phyloP scores from a whole-genome alignment of 2,113 vertebrate species.

The Chloebia gouldiae region DNA sequence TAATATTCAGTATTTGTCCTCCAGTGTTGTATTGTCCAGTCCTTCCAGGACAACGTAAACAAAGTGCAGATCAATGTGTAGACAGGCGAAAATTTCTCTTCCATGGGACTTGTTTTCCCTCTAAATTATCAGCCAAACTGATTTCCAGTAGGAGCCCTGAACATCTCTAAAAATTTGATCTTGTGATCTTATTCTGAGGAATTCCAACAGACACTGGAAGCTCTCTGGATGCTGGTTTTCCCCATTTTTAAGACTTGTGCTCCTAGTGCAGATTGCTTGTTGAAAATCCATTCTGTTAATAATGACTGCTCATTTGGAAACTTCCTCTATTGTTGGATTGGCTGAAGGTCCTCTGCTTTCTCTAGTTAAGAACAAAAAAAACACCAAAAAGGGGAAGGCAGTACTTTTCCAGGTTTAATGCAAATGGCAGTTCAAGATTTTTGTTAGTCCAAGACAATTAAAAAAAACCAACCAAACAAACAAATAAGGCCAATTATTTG shows the following conservation, averaged over 20 bases:
- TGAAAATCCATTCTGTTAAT: background rate
- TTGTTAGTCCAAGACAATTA: background rate
- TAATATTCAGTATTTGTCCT: constrained; percentile 25
- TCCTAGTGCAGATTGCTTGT: background rate
- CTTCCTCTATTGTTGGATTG: background rate
- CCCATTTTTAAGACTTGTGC: background rate
- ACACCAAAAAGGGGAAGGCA: background rate
- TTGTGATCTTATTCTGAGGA: background rate
- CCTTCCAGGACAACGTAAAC: background rate
- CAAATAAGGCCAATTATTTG: background rate
- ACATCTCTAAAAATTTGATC: background rate
- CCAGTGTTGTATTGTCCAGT: background rate
- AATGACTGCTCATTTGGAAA: background rate
- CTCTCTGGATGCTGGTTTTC: background rate
- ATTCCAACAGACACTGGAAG: background rate
- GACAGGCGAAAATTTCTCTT: background rate
- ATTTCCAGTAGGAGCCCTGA: background rate
- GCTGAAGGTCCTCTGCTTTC: background rate
- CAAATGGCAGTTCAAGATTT: background rate
- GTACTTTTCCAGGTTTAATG: background rate
- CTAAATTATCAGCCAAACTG: background rate
- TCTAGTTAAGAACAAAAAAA: background rate
- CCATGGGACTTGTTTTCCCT: background rate
- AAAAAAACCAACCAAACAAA: background rate
- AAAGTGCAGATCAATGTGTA: background rate